Percentiles rank a stretch among this genome's conserved stretches.
phyloP scores from a whole-genome alignment of 1,140 invertebrate genomes.

The Lepidostoma basale region DNA sequence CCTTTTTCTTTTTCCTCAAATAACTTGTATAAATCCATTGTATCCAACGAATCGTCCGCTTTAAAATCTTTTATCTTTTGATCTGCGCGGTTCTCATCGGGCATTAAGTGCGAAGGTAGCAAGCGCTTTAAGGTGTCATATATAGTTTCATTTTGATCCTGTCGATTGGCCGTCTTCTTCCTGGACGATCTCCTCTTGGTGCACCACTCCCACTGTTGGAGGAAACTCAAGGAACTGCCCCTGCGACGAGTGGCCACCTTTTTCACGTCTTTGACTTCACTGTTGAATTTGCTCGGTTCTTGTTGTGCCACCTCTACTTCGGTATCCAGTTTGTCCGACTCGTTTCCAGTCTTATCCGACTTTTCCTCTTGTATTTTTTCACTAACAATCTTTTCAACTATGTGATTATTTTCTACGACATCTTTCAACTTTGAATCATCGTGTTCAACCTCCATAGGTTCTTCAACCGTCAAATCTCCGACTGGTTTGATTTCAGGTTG shows the following conservation, averaged over 20 bases:
- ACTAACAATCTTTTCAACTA: constrained; percentile 48
- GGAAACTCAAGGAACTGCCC: constrained; percentile 68
- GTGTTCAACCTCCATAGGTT: constrained; percentile 48
- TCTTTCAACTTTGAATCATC: constrained; percentile 45
- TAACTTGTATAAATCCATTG: constrained; percentile 68
- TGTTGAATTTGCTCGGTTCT: constrained; percentile 49
- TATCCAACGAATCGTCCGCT: constrained; percentile 67
- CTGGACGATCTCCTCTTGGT: constrained; percentile 72
- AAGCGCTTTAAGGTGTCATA: constrained; percentile 72
- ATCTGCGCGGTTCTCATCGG: constrained; percentile 50
- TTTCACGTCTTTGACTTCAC: constrained; percentile 59
- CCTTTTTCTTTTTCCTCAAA: constrained; percentile 64
- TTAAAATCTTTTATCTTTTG: constrained; percentile 50
- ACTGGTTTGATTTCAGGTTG: constrained; percentile 14
- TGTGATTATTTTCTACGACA: constrained; percentile 38
- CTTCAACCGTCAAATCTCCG: constrained; percentile 27
- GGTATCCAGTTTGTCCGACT: constrained; percentile 37
- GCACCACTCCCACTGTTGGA: constrained; percentile 76
- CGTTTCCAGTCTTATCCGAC: constrained; percentile 36
- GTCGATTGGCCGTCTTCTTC: constrained; percentile 57
- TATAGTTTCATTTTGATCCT: constrained; percentile 65
- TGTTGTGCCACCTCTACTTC: constrained; percentile 17
- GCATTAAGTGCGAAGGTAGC: constrained; percentile 50
- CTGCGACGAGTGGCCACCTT: constrained; percentile 67
- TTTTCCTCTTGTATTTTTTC: constrained; percentile 57